Conservation (phyloP, 2,888 invertebrate genomes). For the Pherbina coryleti region DNA sequence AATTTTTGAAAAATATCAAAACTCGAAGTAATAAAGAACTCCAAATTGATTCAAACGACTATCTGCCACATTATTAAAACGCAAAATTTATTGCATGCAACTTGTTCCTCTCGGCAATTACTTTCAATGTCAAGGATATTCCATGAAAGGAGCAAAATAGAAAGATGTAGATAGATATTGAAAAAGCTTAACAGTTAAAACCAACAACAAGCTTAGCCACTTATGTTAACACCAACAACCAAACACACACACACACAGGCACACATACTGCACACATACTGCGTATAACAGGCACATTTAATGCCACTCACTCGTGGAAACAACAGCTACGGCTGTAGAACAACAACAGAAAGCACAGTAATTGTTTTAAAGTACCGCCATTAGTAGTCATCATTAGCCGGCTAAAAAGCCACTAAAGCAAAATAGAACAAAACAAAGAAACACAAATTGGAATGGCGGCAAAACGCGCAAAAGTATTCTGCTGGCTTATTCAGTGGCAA, state of each 20-base stretch:
- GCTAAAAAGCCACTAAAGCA: not conserved
- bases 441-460: too few species aligned
- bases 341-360: not conserved
- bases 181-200: not conserved
- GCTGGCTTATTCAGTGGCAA: not conserved
- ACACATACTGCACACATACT: too few species aligned
- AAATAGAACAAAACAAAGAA: not conserved
- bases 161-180: not conserved
- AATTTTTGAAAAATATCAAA: not conserved
- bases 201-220: not conserved
- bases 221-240: not conserved
- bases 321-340: not conserved
- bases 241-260: not conserved
- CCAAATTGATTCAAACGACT: too few species aligned
- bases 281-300: not conserved
- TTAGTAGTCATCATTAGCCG: slow-evolving; percentile 28
- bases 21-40: not conserved
- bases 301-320: too few species aligned
- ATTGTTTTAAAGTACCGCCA: slow-evolving; percentile 37
- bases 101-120: not conserved
- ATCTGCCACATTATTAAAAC: too few species aligned
- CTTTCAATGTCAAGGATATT: not conserved
- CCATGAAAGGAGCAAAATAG: not conserved
- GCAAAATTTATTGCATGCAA: not conserved
- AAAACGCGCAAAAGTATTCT: not conserved